Evolutionary conservation across 2,888 invertebrate species (phyloP).

Genomic region (Lepas anatifera): DNA sequence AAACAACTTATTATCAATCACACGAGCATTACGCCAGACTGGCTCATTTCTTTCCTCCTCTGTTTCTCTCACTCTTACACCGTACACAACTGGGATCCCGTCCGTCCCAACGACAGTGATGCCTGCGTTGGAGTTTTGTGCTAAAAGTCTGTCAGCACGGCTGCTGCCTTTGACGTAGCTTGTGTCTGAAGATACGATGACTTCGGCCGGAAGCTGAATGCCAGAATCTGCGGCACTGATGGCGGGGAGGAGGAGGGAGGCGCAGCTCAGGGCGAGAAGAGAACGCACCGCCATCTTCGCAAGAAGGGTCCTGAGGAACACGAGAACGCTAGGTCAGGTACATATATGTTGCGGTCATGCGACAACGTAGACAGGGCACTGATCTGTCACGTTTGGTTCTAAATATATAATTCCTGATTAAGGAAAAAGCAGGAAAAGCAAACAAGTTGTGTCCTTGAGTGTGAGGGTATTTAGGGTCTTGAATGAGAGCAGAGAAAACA

Average conservation of each 20-base stretch:
- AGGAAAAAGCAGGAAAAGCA: no score
- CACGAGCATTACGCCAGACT: conserved; percentile 14
- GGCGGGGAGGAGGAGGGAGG: not conserved
- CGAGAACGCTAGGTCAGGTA: no score
- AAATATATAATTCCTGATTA: no score
- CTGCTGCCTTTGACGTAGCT: not conserved
- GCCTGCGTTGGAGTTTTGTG: not conserved
- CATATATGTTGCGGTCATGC: no score
- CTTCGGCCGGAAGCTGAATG: not conserved
- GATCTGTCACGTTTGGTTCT: no score
- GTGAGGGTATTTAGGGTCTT: no score
- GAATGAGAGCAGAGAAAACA: no score
- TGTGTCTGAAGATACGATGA: not conserved
- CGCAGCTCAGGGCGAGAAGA: no score
- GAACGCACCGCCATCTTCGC: no score
- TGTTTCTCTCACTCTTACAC: conserved; percentile 13
- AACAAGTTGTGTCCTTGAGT: no score
- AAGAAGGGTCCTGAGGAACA: no score
- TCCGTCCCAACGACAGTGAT: not conserved
- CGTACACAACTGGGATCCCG: conserved; percentile 11
- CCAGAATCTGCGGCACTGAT: not conserved
- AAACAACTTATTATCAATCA: conserved; percentile 10
- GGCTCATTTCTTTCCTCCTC: conserved; percentile 33
- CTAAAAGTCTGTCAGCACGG: not conserved
- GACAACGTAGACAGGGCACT: no score